A percentile compares a stretch with the other conserved stretches of the same genome.
Conservation (phyloP, 2,888 invertebrate species). For the Eurytoma adleriae region DNA sequence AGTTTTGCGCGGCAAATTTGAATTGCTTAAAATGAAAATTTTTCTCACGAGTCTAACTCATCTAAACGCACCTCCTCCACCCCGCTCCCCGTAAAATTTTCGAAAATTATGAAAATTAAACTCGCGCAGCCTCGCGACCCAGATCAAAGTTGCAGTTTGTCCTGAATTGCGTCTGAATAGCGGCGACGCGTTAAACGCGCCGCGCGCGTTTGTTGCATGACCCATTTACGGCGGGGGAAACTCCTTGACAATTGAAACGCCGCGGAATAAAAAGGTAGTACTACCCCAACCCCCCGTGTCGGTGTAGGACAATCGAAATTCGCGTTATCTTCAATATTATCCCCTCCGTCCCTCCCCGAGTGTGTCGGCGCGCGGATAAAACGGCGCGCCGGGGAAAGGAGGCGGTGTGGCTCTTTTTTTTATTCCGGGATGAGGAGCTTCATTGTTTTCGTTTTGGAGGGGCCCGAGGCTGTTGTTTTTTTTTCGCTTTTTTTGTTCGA, state of each 20-base stretch:
- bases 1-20: no score
- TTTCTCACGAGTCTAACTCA: no score
- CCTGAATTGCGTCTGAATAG: conserved; percentile 54
- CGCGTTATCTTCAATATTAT: conserved; percentile 41
- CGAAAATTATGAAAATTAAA: conserved; percentile 46
- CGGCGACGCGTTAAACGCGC: conserved; percentile 46
- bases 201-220: conserved; percentile 35
- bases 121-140: conserved; percentile 18
- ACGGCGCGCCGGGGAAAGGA: no score
- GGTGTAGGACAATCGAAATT: conserved; percentile 48
- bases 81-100: not conserved
- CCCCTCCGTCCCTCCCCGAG: not conserved
- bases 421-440: no score
- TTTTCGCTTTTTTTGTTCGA: no score
- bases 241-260: conserved; percentile 51
- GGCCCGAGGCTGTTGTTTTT: no score
- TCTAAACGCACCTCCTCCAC: no score
- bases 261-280: conserved; percentile 44
- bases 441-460: no score
- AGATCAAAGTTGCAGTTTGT: conserved; percentile 53
- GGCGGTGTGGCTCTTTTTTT: no score
- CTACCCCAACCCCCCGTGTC: not conserved
- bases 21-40: no score
- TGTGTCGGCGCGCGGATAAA: no score
- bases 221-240: conserved; percentile 39